Conservation (phyloP, 2,113 vertebrate species). For the Pelodiscus sinensis region DNA sequence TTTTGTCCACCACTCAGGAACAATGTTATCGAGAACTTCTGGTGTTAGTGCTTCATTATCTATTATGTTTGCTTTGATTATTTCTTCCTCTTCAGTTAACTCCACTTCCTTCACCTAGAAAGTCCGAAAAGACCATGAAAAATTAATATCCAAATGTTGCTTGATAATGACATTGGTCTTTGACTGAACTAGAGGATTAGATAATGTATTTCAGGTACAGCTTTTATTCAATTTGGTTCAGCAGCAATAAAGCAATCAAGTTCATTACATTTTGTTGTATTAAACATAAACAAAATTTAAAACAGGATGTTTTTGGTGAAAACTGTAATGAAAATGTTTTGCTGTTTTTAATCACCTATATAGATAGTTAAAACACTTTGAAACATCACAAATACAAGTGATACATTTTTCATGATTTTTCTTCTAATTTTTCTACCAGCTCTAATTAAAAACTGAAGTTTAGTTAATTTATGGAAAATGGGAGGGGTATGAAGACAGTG, state of each 20-base stretch:
- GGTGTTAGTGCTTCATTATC: conserved; percentile 77
- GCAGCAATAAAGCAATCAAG: conserved; percentile 1
- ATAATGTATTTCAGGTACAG: background rate
- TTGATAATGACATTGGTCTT: background rate
- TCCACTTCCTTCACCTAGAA: conserved; percentile 62
- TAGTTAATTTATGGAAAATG: background rate
- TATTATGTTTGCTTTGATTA: conserved; percentile 85
- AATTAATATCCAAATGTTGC: background rate
- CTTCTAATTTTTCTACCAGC: background rate
- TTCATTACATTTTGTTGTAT: background rate
- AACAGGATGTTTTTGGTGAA: background rate
- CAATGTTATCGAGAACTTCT: conserved; percentile 84
- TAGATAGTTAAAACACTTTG: background rate
- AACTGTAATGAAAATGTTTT: background rate
- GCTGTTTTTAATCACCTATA: background rate
- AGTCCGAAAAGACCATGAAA: conserved; percentile 1
- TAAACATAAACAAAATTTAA: background rate
- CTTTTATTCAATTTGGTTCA: background rate
- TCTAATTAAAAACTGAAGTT: background rate
- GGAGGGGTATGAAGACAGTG: background rate
- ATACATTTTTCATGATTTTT: background rate
- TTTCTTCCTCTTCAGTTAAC: conserved; percentile 87
- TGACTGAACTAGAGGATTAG: background rate
- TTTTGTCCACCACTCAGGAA: conserved; percentile 88
- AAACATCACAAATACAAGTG: background rate